Base-by-base conservation (phyloP, 2,888 invertebrate species). In the Antheraea assamensis region DNA sequence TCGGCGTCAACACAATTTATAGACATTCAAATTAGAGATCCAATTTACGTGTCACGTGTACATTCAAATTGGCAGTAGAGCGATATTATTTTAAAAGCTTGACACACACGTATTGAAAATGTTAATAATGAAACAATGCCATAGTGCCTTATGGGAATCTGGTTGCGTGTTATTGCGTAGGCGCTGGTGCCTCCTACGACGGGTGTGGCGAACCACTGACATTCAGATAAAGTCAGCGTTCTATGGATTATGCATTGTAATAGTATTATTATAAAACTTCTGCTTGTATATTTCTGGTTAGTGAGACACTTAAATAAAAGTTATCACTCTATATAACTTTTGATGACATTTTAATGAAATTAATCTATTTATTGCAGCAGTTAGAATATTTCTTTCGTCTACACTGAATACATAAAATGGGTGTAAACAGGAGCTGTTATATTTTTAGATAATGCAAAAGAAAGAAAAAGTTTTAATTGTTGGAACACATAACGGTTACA, bases 111-210 rank as follows among this genome's bases (percentile, higher is more conserved):
- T 61, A 66, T 66, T 42, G 70, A 78, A 79, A 77, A 81, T 80
- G 78, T 78, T 77, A 77, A 81, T 79, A 78, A 80, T 78, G 79
- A 80, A 73, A 70, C 64, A 73, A 70, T 71, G 71, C 58, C 61
- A 30, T 30, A 71, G 71, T 75, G 70, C 74, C 71, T 70, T 73
- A 73, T 76, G 74, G 73, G 71, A 72, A 74, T 72, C 70, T 75
- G 74, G 83, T 85, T 83, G 80, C 82, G 83, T 81, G 80, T 78
- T 82, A 79, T 76, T 86, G 87, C 89, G 87, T 86, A 83, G 87
- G 88, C 85, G 87, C 84, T 85, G 87, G 84, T 74, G 42, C 71
- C 71, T 73, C 73, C 58, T 71, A 70, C 73, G 72, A 77, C 71
- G 72, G 75, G 71, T 70, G 49, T 64, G 52, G 70, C 49, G 31